Percentiles rank a stretch among this genome's conserved stretches.
These are phyloP conservation scores for Thysanoteuthis rhombus DNA, from an alignment of 2,888 invertebrate species.

Conservation along the genomic window DNA sequence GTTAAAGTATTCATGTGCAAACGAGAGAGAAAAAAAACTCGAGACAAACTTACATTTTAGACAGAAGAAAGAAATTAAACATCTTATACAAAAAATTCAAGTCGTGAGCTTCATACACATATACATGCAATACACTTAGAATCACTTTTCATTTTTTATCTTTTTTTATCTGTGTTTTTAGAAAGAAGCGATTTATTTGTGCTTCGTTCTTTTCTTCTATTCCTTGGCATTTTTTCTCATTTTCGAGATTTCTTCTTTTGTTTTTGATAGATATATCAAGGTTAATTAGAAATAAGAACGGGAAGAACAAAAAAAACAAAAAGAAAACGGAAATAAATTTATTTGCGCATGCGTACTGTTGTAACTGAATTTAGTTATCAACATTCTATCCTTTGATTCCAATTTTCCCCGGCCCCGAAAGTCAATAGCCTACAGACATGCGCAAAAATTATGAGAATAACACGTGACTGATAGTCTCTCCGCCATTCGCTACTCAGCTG, in stretches of 20 bases:
- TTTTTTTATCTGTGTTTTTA: not conserved
- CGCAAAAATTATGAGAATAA: not conserved
- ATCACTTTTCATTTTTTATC: not conserved
- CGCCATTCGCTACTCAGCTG: not conserved
- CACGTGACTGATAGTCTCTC: not conserved
- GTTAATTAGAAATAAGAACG: not conserved
- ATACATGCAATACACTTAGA: too few relatives aligned
- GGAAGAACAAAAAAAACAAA: not conserved
- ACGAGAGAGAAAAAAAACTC: too few relatives aligned
- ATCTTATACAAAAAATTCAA: too few relatives aligned
- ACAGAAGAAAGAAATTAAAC: too few relatives aligned
- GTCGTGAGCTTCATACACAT: too few relatives aligned
- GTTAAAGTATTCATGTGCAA: too few relatives aligned
- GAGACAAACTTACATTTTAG: too few relatives aligned
- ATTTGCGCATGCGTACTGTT: not conserved
- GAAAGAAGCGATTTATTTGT: not conserved
- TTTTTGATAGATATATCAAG: not conserved
- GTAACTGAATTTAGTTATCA: not conserved
- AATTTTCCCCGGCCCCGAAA: slow-evolving; percentile 12
- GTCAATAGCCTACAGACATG: not conserved
- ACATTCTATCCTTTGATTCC: not conserved
- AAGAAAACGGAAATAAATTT: not conserved
- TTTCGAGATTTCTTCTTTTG: not conserved
- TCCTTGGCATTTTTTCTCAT: not conserved
- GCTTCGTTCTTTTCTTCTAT: not conserved